Percentiles rank a stretch among this genome's conserved stretches.
These are phyloP conservation scores for Capitulum mitella DNA, from an alignment of 2,888 invertebrate species.

Conservation along the genomic window DNA sequence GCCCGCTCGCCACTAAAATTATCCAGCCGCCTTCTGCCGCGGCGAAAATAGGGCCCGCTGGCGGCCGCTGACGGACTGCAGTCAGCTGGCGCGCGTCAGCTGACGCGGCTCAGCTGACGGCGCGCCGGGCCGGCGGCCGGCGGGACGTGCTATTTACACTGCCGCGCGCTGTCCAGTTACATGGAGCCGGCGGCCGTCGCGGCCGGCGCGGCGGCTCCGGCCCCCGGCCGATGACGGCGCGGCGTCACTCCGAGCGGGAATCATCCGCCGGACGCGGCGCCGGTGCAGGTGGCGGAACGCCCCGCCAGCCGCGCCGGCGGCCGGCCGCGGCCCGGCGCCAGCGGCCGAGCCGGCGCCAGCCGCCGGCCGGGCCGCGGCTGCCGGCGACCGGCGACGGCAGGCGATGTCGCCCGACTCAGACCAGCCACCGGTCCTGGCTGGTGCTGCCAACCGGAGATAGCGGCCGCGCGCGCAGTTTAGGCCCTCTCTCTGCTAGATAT, in stretches of 20 bases:
- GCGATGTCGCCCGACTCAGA: no score
- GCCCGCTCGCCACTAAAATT: not conserved
- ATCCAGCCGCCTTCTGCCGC: constrained; percentile 6
- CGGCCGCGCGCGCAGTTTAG: no score
- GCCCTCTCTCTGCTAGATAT: no score
- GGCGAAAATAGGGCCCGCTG: constrained; percentile 20
- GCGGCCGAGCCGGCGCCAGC: no score
- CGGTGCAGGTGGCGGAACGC: not conserved
- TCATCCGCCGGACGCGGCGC: not conserved
- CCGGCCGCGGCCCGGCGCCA: not conserved
- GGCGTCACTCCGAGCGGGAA: not conserved
- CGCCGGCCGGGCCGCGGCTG: no score
- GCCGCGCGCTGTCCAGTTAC: not conserved
- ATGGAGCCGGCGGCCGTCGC: not conserved
- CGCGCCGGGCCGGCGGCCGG: not conserved
- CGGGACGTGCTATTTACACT: not conserved
- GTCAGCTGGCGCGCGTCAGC: constrained; percentile 14
- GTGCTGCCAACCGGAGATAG: no score
- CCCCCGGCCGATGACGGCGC: no score
- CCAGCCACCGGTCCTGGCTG: no score
- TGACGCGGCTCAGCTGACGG: not conserved
- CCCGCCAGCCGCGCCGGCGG: not conserved
- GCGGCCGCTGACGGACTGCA: not conserved
- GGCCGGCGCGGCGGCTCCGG: no score
- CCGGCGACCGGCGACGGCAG: no score